Base-by-base conservation (phyloP, 2,797 vertebrate species). In the Protosalanx chinensis region DNA sequence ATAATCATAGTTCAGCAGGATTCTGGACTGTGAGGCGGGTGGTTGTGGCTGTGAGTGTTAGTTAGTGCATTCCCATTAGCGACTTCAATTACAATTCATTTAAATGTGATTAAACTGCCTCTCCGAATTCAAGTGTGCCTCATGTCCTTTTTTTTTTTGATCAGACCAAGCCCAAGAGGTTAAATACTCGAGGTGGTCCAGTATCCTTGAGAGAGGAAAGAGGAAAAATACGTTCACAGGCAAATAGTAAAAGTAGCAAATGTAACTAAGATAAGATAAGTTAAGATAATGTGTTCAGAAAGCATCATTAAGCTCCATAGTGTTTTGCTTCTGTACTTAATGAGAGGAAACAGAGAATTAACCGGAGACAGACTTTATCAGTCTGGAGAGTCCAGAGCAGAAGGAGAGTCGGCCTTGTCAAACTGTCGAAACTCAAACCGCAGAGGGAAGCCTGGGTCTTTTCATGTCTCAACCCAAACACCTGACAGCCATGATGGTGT, bases 361-460 rank as follows among this genome's bases (percentile, higher is more conserved):
- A 49, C 37, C 8, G 66, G 51, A 57, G 16, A 35, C 29, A 56
- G 18, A 10, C 13, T 32, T 67, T 27, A 67, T 32, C 29, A 67
- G 30, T 56, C 30, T 29, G 53, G 46, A 35, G 29, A 67, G 16
- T 56, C 20, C 49, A 67, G 13, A 67, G 15, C 23, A n/a, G 16
- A 20, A 46, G 16, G 23, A 29, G 64, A 53, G 41, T 49, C 41
- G 18, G 29, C 41, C 1, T 8, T 57, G 16, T 68, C 51, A 57
- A 68, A 68, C 51, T 66, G 64, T 30, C 46, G 29, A 51, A 66
- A 66, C 13, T 66, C 8, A 66, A 4, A 66, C 41, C n/a, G 41
- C 56, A 27, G 27, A 64, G 6, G 5, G 13, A 35, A 5, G n/a
- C 6, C 5, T 64, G n/a, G 16, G 12, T 46, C 41, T 12, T 46